Evolutionary conservation across 2,113 vertebrate species (phyloP), one percentile per base, ranked within the genome.

Genomic region (Otolemur garnettii): DNA sequence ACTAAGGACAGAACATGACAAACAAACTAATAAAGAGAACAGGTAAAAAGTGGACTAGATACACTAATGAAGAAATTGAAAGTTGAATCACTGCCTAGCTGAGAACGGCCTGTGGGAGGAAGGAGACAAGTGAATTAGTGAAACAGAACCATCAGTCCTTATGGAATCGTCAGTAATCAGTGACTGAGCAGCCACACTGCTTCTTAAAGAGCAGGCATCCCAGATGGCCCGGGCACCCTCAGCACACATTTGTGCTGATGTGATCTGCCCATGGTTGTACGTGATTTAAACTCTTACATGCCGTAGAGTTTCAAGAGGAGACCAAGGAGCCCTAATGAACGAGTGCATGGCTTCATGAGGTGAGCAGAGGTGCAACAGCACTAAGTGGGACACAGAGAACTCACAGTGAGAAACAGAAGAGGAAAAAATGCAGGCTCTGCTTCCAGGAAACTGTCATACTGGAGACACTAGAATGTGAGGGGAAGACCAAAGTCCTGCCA

Each of bases 71-170:
- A 94, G 69, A 50, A 45, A 15, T 22, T 60, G 42, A 88, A 69
- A 60, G 3, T 60, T 86, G 35, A 64, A 59, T 87, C 64, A 42
- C 0, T 74, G 33, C 85, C 62, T 69, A 78, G n/a, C 50, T 91
- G 24, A 17, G 7, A 66, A 68, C 6, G 89, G 30, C 33, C 17
- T 74, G 6, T 17, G 71, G 57, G 28, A 86, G 53, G 78, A 72
- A 64, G 5, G 22, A 86, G 38, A 55, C 13, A 74, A 84, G 62
- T 86, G n/a, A 87, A 83, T 92, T 64, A 71, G 42, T 68, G 87
- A 59, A 75, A 64, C 59, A 93, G 10, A 93, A 66, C 88, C 90
- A 93, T 55, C 38, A n/a, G 80, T 80, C 24, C 5, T 87, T 77
- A 71, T 33, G 88, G 35, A 77, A 55, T 68, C 10, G 50, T 86